Base-by-base conservation (phyloP, 2,888 invertebrate species). In the Ormyrus pomaceus region DNA sequence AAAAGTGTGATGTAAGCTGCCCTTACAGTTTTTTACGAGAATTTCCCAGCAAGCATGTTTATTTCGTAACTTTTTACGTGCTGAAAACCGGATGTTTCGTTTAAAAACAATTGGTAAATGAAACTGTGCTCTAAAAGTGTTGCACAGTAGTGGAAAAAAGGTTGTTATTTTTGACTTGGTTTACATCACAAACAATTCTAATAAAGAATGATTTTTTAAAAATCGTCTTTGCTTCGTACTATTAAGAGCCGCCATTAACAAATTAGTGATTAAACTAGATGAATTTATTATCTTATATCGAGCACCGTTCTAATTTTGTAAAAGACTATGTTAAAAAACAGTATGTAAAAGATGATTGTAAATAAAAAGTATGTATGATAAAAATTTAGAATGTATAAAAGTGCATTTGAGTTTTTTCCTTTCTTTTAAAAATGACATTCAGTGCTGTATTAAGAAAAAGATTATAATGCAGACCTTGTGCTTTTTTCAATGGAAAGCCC, bases 341-440 rank as follows among this genome's bases (percentile, higher is more conserved):
- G 61, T 68, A 10, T 61, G 72, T 73, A 61, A 53, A 69, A 72
- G 51, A 69, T 64, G 74, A 70, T 69, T 79, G 79, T 79, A 79
- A 48, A 79, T 74, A 80, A 19, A 19, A 53, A 66, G 45, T 61
- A 50, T 76, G 80, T 80, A 80, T 70, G 61, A 80, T 80, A 79
- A 53, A 50, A 71, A n/a, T 71, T 48, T 66, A 76, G n/a, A 56
- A 66, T 76, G 76, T 80, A 76, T 68, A 71, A 80, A 73, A 80
- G 51, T 48, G 64, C 19, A 58, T 53, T 68, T 34, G 11, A 76
- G 19, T 71, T 56, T 71, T 56, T 68, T 70, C 59, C 64, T 76
- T 70, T 58, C 13, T 72, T 71, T 66, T 53, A 64, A 71, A 64
- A 70, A 59, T 56, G 48, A 59, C 65, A 79, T 76, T 19, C 19